These are phyloP conservation scores for Eilema griseolum DNA, from an alignment of 2,888 invertebrate genomes.

Conservation along the genomic window DNA sequence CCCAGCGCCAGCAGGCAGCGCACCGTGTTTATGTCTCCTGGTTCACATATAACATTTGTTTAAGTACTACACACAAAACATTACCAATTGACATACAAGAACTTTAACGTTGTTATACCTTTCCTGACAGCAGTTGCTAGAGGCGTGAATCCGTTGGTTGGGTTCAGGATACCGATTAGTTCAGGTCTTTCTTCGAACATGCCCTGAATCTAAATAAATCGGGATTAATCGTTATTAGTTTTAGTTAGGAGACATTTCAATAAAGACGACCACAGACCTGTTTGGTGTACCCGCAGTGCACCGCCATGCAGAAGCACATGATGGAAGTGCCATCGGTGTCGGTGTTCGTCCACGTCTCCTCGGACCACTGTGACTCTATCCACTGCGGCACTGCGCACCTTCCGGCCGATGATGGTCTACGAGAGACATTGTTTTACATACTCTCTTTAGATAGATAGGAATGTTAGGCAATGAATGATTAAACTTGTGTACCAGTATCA, in stretches of 20 bases:
- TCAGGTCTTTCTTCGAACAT: conserved; percentile 80
- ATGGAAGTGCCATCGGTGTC: conserved; percentile 73
- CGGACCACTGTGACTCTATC: conserved; percentile 73
- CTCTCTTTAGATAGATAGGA: no score
- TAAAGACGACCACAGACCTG: conserved; percentile 59
- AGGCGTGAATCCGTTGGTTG: conserved; percentile 81
- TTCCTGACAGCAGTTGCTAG: conserved; percentile 83
- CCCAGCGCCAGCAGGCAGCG: conserved; percentile 77
- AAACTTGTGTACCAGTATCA: no score
- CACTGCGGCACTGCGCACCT: conserved; percentile 52
- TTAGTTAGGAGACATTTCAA: neutral
- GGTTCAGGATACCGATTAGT: conserved; percentile 79
- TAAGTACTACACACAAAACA: no score
- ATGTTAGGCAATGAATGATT: no score
- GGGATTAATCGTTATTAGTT: neutral
- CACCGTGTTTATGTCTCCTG: conserved; percentile 77
- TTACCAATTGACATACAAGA: no score
- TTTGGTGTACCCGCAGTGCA: conserved; percentile 75
- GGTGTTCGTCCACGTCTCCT: conserved; percentile 72
- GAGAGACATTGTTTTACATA: neutral
- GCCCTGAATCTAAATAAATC: conserved; percentile 64
- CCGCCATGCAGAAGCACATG: conserved; percentile 80
- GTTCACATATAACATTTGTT: conserved; percentile 1
- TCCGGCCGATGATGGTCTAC: conserved; percentile 9
- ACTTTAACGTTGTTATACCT: conserved; percentile 62